Evolutionary conservation across 1,140 invertebrate species (phyloP).

Genomic region (Aricia agestis): DNA sequence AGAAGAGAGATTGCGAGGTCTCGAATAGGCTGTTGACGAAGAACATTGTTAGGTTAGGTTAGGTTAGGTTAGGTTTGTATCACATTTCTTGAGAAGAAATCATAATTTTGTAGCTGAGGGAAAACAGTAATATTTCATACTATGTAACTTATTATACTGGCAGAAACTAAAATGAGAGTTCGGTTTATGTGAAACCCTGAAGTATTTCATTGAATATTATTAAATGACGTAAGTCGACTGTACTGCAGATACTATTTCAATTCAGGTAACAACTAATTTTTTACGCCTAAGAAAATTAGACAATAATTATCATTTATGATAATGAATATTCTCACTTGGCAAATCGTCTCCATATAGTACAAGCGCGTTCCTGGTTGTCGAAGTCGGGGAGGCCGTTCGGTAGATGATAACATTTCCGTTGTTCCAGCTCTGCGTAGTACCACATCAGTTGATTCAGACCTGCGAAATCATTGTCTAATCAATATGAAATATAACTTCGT

Average conservation of each 20-base stretch:
- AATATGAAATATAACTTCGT: too few species aligned
- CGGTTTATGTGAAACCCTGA: too few species aligned
- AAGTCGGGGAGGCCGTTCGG: constrained; percentile 84
- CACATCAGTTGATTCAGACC: constrained; percentile 94
- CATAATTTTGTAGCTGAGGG: not conserved
- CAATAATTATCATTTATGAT: too few species aligned
- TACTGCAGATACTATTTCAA: too few species aligned
- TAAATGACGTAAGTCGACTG: too few species aligned
- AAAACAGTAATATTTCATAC: not conserved
- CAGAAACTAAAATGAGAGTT: too few species aligned
- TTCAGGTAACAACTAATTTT: not conserved
- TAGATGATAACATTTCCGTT: constrained; percentile 86
- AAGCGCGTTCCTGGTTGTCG: constrained; percentile 87
- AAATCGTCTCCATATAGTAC: constrained; percentile 90
- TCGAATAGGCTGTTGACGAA: constrained; percentile 86
- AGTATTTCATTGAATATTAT: too few species aligned
- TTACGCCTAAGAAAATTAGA: too few species aligned
- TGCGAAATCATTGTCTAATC: constrained; percentile 35
- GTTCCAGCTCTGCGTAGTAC: constrained; percentile 96
- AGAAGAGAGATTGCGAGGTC: constrained; percentile 95
- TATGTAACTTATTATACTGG: too few species aligned
- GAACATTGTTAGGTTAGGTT: too few species aligned
- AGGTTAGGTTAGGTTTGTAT: too few species aligned
- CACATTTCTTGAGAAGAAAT: too few species aligned
- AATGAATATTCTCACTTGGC: constrained; percentile 81